phyloP scores from a whole-genome alignment of 2,888 invertebrate species.

The Thysanoteuthis rhombus region DNA sequence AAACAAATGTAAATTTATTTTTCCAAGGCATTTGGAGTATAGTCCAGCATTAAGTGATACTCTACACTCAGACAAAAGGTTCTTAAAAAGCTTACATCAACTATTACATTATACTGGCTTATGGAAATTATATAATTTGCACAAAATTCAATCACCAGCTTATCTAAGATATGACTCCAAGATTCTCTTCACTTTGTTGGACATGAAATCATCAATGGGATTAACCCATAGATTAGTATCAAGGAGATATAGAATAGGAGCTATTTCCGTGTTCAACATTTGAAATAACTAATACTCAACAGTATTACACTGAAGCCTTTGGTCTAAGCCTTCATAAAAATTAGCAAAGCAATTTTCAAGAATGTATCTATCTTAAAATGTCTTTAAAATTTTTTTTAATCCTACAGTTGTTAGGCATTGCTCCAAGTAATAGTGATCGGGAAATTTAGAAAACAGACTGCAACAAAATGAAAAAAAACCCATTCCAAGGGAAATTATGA shows the following conservation, averaged over 20 bases:
- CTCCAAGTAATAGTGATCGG: too few relatives aligned
- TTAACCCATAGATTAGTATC: not conserved
- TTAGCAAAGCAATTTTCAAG: too few relatives aligned
- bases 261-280: not conserved
- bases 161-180: not conserved
- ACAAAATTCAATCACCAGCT: not conserved
- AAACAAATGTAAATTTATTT: too few relatives aligned
- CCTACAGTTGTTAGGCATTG: too few relatives aligned
- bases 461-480: too few relatives aligned
- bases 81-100: not conserved
- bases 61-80: not conserved
- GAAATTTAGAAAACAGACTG: too few relatives aligned
- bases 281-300: too few relatives aligned
- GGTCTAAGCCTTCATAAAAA: too few relatives aligned
- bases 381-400: too few relatives aligned
- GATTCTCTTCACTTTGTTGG: not conserved
- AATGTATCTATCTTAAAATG: too few relatives aligned
- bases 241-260: not conserved
- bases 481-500: too few relatives aligned
- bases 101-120: not conserved
- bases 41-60: not conserved
- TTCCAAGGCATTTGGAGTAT: not conserved
- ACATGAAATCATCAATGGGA: not conserved
- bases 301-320: too few relatives aligned
- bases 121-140: not conserved